phyloP scores from a whole-genome alignment of 1,140 invertebrate genomes.

The Aradophagus sp. region DNA sequence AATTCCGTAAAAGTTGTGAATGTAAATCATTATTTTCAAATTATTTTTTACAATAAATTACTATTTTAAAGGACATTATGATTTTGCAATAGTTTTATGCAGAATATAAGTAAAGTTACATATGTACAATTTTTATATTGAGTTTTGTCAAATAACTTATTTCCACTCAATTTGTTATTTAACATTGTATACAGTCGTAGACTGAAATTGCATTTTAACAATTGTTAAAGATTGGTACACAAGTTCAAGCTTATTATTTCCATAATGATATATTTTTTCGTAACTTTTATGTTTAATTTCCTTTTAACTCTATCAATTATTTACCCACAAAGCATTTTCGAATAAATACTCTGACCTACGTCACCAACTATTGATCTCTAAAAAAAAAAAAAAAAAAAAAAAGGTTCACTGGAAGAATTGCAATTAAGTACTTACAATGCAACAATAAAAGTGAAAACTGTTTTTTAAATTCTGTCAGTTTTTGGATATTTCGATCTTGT shows the following conservation, averaged over 20 bases:
- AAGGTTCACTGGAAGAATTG: too few relatives aligned
- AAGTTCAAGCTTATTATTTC: slow-evolving; percentile 15
- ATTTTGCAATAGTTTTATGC: slow-evolving; percentile 1
- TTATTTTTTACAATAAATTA: neutral
- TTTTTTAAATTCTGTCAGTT: too few relatives aligned
- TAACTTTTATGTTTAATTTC: slow-evolving; percentile 38
- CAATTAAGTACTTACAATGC: too few relatives aligned
- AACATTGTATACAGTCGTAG: slow-evolving; percentile 39
- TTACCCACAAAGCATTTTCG: too few relatives aligned
- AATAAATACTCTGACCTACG: too few relatives aligned
- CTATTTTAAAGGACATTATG: neutral
- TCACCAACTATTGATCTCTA: slow-evolving; percentile 9
- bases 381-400: slow-evolving; percentile 48
- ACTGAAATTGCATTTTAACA: slow-evolving; percentile 23
- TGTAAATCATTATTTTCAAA: neutral
- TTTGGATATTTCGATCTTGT: too few relatives aligned
- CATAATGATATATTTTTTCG: slow-evolving; percentile 13
- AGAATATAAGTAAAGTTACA: slow-evolving; percentile 13
- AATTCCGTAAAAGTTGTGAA: neutral
- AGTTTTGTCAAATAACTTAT: slow-evolving; percentile 15
- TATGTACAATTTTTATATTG: slow-evolving; percentile 41
- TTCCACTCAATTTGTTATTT: slow-evolving; percentile 34
- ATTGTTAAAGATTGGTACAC: slow-evolving; percentile 39
- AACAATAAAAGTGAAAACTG: too few relatives aligned
- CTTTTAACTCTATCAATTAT: neutral